Evolutionary conservation across 2,113 vertebrate genomes (phyloP).

Genomic region (Mesocricetus auratus): DNA sequence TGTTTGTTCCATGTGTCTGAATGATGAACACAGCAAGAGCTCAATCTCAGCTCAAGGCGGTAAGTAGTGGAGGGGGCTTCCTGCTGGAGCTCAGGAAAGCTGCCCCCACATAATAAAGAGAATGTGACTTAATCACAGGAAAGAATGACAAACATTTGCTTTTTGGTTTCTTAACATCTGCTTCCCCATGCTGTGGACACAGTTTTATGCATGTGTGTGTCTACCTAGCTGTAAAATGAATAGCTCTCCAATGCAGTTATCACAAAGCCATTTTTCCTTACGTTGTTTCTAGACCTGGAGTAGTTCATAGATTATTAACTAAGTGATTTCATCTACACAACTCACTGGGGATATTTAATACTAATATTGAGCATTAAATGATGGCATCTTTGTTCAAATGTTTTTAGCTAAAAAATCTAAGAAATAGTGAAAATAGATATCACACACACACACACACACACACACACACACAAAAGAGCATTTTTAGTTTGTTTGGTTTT

Average conservation of each 20-base stretch:
- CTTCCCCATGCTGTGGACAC: no score
- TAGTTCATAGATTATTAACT: background rate
- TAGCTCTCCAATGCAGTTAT: background rate
- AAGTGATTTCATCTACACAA: background rate
- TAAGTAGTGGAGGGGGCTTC: background rate
- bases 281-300: background rate
- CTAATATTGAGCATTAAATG: background rate
- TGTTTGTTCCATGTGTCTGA: background rate
- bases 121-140: accelerated
- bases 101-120: background rate
- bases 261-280: background rate
- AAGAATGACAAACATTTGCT: background rate
- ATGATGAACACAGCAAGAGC: background rate
- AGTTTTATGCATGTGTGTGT: background rate
- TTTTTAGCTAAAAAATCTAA: background rate
- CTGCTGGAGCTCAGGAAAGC: background rate
- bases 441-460: background rate
- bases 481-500: no score
- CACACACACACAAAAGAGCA: background rate
- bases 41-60: background rate
- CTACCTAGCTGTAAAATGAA: background rate
- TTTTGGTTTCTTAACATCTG: background rate
- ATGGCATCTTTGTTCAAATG: background rate
- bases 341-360: background rate
- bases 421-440: background rate